A percentile compares a stretch with the other conserved stretches of the same genome.
Conservation (phyloP, 2,113 vertebrate genomes). For the Clarias batrachus region DNA sequence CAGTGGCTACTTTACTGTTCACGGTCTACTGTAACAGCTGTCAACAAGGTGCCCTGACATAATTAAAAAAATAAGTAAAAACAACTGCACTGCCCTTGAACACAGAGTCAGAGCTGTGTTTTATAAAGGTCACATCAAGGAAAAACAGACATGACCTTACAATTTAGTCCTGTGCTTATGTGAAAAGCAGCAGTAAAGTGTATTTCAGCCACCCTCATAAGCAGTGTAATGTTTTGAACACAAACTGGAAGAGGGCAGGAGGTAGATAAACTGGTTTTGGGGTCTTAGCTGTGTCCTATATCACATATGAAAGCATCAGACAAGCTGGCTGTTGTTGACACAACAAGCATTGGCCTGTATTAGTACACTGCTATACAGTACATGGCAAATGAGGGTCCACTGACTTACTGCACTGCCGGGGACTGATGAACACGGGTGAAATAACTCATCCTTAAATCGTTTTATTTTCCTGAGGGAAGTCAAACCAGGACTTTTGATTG, state of each 20-base stretch:
- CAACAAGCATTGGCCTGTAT: constrained; percentile 49
- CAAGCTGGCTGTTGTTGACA: constrained; percentile 54
- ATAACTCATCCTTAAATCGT: background rate
- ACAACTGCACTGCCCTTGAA: constrained; percentile 17
- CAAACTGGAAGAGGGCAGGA: constrained; percentile 37
- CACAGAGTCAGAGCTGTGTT: constrained; percentile 2
- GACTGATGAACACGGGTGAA: background rate
- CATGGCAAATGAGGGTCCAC: constrained; percentile 28
- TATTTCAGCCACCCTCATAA: constrained; percentile 42
- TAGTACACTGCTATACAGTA: constrained; percentile 31
- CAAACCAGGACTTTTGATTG: no score
- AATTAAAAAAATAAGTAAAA: background rate
- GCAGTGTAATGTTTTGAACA: constrained; percentile 51
- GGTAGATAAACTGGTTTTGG: constrained; percentile 41
- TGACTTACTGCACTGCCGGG: constrained; percentile 7
- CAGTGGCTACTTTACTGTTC: background rate
- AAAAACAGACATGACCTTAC: constrained; percentile 41
- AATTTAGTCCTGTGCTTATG: constrained; percentile 25
- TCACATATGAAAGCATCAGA: constrained; percentile 43
- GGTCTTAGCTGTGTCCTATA: constrained; percentile 32
- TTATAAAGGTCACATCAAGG: constrained; percentile 4
- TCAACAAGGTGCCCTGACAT: background rate
- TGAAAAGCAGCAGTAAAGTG: constrained; percentile 28
- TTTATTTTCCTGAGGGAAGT: background rate
- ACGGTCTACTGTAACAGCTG: background rate